Base-by-base conservation (phyloP, 2,113 vertebrate species). In the Dipodomys spectabilis region DNA sequence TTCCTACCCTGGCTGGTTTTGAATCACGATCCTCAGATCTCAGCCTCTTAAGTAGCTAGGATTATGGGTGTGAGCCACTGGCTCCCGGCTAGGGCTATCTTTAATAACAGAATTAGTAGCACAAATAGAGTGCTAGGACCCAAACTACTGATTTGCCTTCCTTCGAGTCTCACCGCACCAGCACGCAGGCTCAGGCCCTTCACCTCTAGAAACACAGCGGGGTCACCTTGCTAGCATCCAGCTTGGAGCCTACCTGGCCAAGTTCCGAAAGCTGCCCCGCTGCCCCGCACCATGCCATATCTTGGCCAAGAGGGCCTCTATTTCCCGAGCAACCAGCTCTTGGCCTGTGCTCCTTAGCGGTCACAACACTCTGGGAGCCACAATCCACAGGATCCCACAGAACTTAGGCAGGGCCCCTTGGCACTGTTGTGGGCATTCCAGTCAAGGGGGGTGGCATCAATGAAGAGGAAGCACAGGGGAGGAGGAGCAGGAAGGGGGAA, bases 241-340 rank as follows among this genome's bases (percentile, higher is more conserved):
- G 22, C 2, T 2, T n/a, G 57, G 35, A 25, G 23, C 67, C 27
- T 8, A 2, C 45, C 16, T 35, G 0, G 30, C 35, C 44, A 2
- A 44, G 28, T 10, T 27, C 28, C 64, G 44, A 4, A 8, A 27
- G 75, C 18, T 3, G 44, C 57, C 25, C 35, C n/a, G 60, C 30
- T 44, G 45, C n/a, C 62, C 85, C 6, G 19, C 4, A 0, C 32
- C 27, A 0, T 2, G 25, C 72, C 18, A 6, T 30, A 7, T 13
- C n/a, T 15, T 5, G 27, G 32, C 10, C 2, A 1, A 0, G 6
- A 85, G 20, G 74, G 11, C 35, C 75, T 57, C 35, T 2, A 0
- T 57, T 30, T 49, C 67, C 13, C 11, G 7, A 57, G 62, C 6
- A 1, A 20, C 3, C 71, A 13, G 64, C 72, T 32, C 57, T 82